Base-by-base conservation (phyloP, 2,888 invertebrate genomes). In the Microplitis deprimator region DNA sequence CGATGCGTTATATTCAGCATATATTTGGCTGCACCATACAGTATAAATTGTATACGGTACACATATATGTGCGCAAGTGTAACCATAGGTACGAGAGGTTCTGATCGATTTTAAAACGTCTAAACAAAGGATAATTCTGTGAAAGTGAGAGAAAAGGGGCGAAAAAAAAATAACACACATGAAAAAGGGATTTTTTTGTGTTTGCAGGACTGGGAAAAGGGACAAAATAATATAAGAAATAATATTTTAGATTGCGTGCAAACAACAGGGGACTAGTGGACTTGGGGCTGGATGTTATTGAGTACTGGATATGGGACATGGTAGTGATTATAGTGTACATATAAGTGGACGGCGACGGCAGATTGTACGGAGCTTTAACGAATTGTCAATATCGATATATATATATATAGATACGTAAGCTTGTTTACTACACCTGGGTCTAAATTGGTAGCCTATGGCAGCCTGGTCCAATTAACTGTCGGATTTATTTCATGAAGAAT, bases 281-380 rank as follows among this genome's bases (percentile, higher is more conserved):
- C 16, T 62, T 5, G 50, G 50, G 29, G 29, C 29, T 29, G 29
- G 29, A 29, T 29, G 29, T 29, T 29, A 29, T 29, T 29, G 29
- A 29, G 29, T 29, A 7, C 38, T 10, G 8, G 13, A 39, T 67
- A 29, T 67, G 16, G 67, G 29, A 38, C 29, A 67, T 20, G 17
- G 10, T 20, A 71, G 76, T 68, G 71, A 76, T 76, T 76, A 76
- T 76, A 67, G 40, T 76, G 40, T 13, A 70, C 69, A 50, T 69
- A 69, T 50, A 13, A 50, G 50, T 50, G 50, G 5, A 13, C 13
- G 38, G 38, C 38, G 8, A 13, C 13, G 38, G 38, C 38, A 71
- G 71, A 60, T 29, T 60, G 74, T 68, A 16, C 61, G 29, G 69
- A n/a, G 70, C 65, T 76, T 71, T 72, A 76, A 76, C 72, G 76